phyloP scores from a whole-genome alignment of 2,888 invertebrate species.

The Melieria crassipennis region DNA sequence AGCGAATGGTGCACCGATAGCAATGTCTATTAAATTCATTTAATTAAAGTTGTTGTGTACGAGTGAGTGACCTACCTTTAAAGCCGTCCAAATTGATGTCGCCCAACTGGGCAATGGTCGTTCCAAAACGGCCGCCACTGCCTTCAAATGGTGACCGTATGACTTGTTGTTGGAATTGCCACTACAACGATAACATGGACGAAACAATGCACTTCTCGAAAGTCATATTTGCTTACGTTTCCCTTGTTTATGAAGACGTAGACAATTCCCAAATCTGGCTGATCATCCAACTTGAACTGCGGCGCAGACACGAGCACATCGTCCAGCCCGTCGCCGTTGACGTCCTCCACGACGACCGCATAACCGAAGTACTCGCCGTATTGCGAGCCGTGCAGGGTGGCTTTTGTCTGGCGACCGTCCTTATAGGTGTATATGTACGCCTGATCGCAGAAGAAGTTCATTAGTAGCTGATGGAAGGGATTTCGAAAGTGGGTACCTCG shows the following conservation, averaged over 20 bases:
- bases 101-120: constrained; percentile 52
- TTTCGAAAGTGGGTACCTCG: too few relatives aligned
- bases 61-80: constrained; percentile 62
- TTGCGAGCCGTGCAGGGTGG: constrained; percentile 58
- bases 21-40: constrained; percentile 63
- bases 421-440: constrained; percentile 29
- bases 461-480: too few relatives aligned
- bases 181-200: constrained; percentile 23
- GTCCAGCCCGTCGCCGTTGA: constrained; percentile 69
- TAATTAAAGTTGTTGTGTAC: neutral
- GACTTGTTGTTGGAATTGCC: constrained; percentile 36
- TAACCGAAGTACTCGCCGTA: constrained; percentile 73
- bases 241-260: constrained; percentile 48
- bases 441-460: neutral
- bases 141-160: constrained; percentile 34
- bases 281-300: constrained; percentile 40
- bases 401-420: too few relatives aligned
- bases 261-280: constrained; percentile 52
- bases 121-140: constrained; percentile 45
- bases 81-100: constrained; percentile 74
- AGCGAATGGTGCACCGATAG: constrained; percentile 71
- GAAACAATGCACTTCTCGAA: neutral
- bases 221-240: constrained; percentile 26
- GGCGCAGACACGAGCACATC: constrained; percentile 74
- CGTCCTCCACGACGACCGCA: constrained; percentile 68